These are phyloP conservation scores for Plectrocnemia conspersa DNA, from an alignment of 1,140 invertebrate genomes.

Conservation along the genomic window DNA sequence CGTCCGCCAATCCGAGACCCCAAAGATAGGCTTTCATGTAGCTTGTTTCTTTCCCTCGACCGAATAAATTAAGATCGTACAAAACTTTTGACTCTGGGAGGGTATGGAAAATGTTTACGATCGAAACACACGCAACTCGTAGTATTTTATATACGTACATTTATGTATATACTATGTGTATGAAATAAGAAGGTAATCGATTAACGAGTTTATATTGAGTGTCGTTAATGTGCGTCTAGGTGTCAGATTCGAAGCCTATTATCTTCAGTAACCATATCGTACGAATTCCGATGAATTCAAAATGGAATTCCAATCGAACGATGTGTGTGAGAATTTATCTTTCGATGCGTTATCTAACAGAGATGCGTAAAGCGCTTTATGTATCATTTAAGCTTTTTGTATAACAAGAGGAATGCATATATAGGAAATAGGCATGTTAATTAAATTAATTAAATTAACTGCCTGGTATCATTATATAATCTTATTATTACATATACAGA, in stretches of 20 bases:
- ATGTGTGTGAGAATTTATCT: conserved; percentile 15
- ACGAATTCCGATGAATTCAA: conserved; percentile 16
- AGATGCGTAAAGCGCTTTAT: too few relatives aligned
- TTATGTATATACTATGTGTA: background rate
- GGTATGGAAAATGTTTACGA: background rate
- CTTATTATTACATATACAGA: too few relatives aligned
- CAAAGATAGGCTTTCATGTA: background rate
- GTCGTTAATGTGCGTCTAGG: background rate
- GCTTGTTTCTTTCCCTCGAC: background rate
- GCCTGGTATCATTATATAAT: too few relatives aligned
- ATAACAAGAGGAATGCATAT: too few relatives aligned
- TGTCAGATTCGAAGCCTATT: conserved; percentile 4
- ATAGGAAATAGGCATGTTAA: too few relatives aligned
- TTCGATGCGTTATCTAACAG: conserved; percentile 16
- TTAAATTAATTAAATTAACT: too few relatives aligned
- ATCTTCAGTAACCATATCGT: conserved; percentile 9
- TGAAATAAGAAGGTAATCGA: background rate
- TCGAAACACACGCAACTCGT: background rate
- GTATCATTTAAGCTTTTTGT: too few relatives aligned
- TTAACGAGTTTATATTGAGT: conserved; percentile 5
- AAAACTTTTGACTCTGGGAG: conserved; percentile 1
- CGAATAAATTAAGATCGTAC: background rate
- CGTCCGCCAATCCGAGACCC: background rate
- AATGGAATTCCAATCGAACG: conserved; percentile 20
- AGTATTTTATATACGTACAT: background rate